Evolutionary conservation across 2,888 invertebrate species (phyloP).

Genomic region (Aspidapion aeneum): DNA sequence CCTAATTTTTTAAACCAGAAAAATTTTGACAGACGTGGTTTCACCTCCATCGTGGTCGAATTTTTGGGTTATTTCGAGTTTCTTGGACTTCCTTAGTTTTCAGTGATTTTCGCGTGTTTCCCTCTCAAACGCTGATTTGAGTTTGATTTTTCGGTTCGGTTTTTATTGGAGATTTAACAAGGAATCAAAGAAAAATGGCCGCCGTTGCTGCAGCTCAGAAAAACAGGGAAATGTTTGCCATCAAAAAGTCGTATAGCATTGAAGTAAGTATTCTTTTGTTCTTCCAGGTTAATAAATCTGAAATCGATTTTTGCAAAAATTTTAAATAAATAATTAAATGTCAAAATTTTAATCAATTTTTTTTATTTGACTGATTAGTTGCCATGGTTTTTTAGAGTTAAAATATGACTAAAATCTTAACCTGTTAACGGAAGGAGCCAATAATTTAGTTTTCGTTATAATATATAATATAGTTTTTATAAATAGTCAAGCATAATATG

Average conservation of each 20-base stretch:
- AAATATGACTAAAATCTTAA: no score
- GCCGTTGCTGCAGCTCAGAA: conserved; percentile 90
- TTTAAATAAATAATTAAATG: no score
- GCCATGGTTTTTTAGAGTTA: no score
- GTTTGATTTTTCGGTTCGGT: conserved; percentile 5
- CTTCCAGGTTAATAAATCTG: not conserved
- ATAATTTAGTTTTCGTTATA: no score
- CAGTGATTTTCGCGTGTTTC: not conserved
- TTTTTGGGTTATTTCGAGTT: not conserved
- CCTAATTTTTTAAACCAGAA: not conserved
- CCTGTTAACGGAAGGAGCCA: no score
- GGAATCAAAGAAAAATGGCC: conserved; percentile 55
- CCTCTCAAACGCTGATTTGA: not conserved
- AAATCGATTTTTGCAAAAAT: no score
- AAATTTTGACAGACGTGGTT: conserved; percentile 1
- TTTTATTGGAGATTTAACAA: not conserved
- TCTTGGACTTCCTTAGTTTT: not conserved
- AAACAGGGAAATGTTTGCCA: conserved; percentile 95
- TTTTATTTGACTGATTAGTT: no score
- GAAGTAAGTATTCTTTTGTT: conserved; percentile 68
- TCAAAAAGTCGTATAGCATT: conserved; percentile 95
- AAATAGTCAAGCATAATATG: no score
- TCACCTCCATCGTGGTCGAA: not conserved
- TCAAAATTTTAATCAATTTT: no score
- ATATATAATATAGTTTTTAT: no score